A percentile compares a stretch with the other conserved stretches of the same genome.
phyloP scores from a whole-genome alignment of 2,113 vertebrate genomes.

The Hyperopisus bebe region DNA sequence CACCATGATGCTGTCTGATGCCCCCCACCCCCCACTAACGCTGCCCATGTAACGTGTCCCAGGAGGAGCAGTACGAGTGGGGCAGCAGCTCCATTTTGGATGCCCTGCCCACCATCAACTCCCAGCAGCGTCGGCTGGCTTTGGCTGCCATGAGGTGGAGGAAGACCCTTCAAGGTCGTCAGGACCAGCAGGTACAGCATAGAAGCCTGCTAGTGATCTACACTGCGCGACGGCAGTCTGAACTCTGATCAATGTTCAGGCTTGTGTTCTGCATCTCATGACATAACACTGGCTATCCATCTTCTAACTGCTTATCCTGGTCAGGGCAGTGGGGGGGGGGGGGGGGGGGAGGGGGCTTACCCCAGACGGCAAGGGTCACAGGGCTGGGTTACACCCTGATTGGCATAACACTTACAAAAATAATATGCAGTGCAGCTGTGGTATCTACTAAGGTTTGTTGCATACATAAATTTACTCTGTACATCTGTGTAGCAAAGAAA shows the following conservation, averaged over 20 bases:
- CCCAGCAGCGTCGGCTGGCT: conserved; percentile 81
- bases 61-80: conserved; percentile 98
- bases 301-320: background rate
- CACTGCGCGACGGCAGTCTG: background rate
- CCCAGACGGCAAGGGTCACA: background rate
- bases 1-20: background rate
- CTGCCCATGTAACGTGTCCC: background rate
- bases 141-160: conserved; percentile 90
- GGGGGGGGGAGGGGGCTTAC: background rate
- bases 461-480: background rate
- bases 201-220: conserved; percentile 9
- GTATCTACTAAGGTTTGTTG: background rate
- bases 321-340: background rate
- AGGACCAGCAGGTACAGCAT: conserved; percentile 51
- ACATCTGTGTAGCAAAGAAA: background rate
- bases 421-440: background rate
- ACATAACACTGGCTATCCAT: background rate
- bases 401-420: background rate
- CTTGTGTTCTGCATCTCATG: background rate
- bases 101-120: conserved; percentile 71
- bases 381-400: background rate
- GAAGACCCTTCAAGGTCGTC: conserved; percentile 67
- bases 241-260: background rate
- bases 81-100: conserved; percentile 80
- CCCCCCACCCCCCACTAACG: background rate